Evolutionary conservation across 1,140 invertebrate genomes (phyloP), one percentile per base, ranked within the genome.

Genomic region (Antheraea mylitta): DNA sequence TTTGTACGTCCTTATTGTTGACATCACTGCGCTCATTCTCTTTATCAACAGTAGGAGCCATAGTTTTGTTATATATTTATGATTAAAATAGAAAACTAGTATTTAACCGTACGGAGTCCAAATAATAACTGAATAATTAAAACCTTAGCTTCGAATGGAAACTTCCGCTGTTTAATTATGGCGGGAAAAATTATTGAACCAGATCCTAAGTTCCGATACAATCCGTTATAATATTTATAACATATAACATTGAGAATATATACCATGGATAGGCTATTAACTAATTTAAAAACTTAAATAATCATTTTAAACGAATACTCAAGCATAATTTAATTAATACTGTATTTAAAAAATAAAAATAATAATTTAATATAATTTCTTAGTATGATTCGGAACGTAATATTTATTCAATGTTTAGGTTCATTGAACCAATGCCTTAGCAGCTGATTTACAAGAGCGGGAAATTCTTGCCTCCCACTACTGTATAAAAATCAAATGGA

Each of bases 11-110:
- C 30, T 61, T 36, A 61, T 36, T 88, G 63, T 78, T 84, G 6
- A 86, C 66, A 66, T 80, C 83, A 66, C 79, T 84, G 69, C 76
- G 75, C 7, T 89, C 66, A 66, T 90, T 90, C 80, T 90, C 86
- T 69, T 90, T 89, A 36, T 86, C 80, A 19, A 72, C 67, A 38
- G 74, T 58, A 58, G 76, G 77, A 67, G 84, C 67, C 86, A 87
- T 86, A 72, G 5, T 65, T 42, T 61, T 13, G 19, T 22, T 13
- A 30, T 61, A 9, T 2, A 30, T 13, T 48, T 10, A 53, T 53
- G 10, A 7, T 13, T 53, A 16, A 11, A 53, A 16, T 10, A 42
- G 38, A 42, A 42, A 9, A 42, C 2, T 42, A 42, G 8, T 42
- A 9, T 16, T n/a, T 53, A 1, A 53, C 45, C 13, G 6, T 0